phyloP scores from a whole-genome alignment of 2,888 invertebrate species.

The Cecidostiba fungosa region DNA sequence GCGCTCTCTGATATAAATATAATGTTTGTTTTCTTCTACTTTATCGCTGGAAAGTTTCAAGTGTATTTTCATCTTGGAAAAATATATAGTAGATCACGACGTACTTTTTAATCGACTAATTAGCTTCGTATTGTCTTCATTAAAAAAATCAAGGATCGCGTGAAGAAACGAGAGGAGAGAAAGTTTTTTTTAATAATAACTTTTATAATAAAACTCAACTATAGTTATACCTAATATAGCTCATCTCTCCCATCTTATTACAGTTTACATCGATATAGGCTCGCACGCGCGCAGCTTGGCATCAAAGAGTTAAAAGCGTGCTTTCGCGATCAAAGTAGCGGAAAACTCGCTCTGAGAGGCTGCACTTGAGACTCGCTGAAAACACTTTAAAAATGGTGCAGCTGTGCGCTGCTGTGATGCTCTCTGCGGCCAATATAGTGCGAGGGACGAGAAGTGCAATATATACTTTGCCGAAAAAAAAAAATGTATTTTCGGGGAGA shows the following conservation, averaged over 20 bases:
- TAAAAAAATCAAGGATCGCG: too few relatives aligned
- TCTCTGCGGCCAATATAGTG: background rate
- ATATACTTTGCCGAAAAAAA: background rate
- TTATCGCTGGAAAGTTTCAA: background rate
- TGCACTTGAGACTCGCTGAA: background rate
- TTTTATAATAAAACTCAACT: too few relatives aligned
- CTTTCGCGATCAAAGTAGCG: background rate
- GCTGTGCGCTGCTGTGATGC: background rate
- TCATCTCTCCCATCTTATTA: background rate
- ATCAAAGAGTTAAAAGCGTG: slow-evolving; percentile 1
- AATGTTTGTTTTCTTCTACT: background rate
- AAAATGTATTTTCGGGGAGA: background rate
- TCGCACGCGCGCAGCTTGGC: background rate
- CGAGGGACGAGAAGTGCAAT: background rate
- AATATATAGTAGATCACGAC: too few relatives aligned
- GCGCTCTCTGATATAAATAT: too few relatives aligned
- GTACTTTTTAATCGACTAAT: too few relatives aligned
- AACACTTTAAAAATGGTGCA: background rate
- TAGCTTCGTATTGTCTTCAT: too few relatives aligned
- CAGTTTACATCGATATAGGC: background rate
- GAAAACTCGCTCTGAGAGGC: background rate
- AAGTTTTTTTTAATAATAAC: too few relatives aligned
- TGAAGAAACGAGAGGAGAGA: too few relatives aligned
- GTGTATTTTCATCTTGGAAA: too few relatives aligned
- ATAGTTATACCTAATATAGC: background rate